Evolutionary conservation across 2,888 invertebrate genomes (phyloP).

Genomic region (Ceriagrion tenellum): DNA sequence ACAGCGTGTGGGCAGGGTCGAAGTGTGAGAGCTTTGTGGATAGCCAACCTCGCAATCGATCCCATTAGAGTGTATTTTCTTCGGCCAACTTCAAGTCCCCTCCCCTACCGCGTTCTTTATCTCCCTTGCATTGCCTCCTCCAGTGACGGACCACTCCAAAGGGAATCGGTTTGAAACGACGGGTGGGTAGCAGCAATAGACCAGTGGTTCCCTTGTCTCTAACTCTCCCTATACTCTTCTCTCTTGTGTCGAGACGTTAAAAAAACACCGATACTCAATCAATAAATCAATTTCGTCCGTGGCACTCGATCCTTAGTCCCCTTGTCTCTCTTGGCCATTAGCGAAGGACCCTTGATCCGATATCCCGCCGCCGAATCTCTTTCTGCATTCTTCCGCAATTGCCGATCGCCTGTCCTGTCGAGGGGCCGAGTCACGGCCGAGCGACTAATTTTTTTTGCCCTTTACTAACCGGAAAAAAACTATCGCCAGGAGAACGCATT

Average conservation of each 20-base stretch:
- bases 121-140: not conserved
- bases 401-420: not conserved
- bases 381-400: not conserved
- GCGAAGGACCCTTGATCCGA: not conserved
- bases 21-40: not conserved
- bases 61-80: not conserved
- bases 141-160: not conserved
- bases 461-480: not conserved
- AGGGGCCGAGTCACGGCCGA: not conserved
- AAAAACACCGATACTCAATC: conserved; percentile 1
- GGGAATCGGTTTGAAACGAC: not conserved
- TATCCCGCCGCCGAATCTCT: not conserved
- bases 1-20: not conserved
- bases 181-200: not conserved
- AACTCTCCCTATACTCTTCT: not conserved
- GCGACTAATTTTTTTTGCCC: not conserved
- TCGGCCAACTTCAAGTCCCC: not conserved
- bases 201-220: not conserved
- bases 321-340: not conserved
- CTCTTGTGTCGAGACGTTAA: not conserved
- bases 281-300: conserved; percentile 29
- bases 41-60: not conserved
- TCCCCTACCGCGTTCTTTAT: no score
- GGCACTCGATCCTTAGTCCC: not conserved
- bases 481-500: not conserved